These are phyloP conservation scores for Ligdia adustata DNA, from an alignment of 2,888 invertebrate species.

Conservation along the genomic window DNA sequence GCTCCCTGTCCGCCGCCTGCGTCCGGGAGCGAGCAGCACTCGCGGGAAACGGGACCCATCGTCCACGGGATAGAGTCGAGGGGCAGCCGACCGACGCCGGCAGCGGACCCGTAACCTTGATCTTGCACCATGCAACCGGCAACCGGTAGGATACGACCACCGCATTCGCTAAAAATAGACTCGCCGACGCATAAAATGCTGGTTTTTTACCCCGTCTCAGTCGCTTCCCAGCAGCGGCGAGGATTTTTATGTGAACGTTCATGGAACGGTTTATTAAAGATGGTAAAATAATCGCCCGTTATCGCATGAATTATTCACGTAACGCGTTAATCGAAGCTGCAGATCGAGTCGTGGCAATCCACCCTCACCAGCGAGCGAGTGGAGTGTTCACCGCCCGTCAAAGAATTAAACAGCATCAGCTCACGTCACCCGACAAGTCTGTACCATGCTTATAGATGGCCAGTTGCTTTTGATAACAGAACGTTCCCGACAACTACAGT, in stretches of 20 bases:
- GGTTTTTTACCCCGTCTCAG: constrained; percentile 67
- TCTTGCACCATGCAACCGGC: constrained; percentile 72
- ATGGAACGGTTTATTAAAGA: constrained; percentile 58
- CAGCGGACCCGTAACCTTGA: constrained; percentile 72
- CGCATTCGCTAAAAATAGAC: constrained; percentile 74
- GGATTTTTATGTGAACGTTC: constrained; percentile 61
- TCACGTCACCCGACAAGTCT: constrained; percentile 11
- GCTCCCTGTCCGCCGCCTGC: constrained; percentile 57
- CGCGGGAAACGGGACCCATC: constrained; percentile 36
- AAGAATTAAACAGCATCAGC: too few relatives aligned
- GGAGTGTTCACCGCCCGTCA: too few relatives aligned
- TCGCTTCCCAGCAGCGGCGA: constrained; percentile 67
- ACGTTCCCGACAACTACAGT: constrained; percentile 5
- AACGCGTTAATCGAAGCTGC: constrained; percentile 16
- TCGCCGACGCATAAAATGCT: constrained; percentile 67
- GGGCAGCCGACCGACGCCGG: constrained; percentile 63
- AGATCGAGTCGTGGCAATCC: constrained; percentile 24
- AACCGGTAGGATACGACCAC: constrained; percentile 76
- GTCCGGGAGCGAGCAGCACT: constrained; percentile 66
- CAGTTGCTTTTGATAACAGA: constrained; percentile 19
- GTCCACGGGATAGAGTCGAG: constrained; percentile 40
- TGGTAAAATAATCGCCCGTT: constrained; percentile 62
- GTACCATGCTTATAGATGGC: constrained; percentile 14
- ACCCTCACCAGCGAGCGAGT: constrained; percentile 17
- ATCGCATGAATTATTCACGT: constrained; percentile 43